phyloP scores from a whole-genome alignment of 2,113 vertebrate genomes.

The Ovis canadensis region DNA sequence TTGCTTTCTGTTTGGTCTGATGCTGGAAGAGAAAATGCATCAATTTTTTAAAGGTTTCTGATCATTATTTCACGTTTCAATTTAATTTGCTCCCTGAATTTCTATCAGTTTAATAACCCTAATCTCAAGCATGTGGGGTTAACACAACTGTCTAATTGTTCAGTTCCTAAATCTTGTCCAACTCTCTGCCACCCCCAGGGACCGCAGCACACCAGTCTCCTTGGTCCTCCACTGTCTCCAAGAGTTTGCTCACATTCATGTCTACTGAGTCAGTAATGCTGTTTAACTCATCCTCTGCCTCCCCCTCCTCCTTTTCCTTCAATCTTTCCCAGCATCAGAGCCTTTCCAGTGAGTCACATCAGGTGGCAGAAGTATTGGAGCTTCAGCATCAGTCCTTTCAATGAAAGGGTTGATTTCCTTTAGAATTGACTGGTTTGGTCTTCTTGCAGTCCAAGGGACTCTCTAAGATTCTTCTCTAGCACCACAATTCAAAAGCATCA shows the following conservation, averaged over 20 bases:
- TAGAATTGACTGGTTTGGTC: neutral
- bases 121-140: neutral
- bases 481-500: neutral
- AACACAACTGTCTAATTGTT: neutral
- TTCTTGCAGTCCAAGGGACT: neutral
- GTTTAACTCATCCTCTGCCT: neutral
- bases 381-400: neutral
- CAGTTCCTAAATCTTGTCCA: neutral
- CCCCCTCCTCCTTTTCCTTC: neutral
- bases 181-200: neutral
- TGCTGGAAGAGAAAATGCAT: neutral
- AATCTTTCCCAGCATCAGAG: neutral
- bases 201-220: neutral
- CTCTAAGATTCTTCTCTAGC: neutral
- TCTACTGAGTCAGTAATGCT: neutral
- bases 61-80: slow-evolving; percentile 11
- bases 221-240: neutral
- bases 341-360: neutral
- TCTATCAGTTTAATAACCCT: neutral
- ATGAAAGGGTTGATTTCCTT: neutral
- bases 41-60: neutral
- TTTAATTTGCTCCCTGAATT: neutral
- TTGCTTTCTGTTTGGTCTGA: neutral
- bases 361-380: neutral
- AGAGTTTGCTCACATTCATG: neutral